Evolutionary conservation across 53 echinoderm and acorn worm species (phyloP), one percentile per base, ranked within the genome.

Genomic region (Antedon mediterranea): DNA sequence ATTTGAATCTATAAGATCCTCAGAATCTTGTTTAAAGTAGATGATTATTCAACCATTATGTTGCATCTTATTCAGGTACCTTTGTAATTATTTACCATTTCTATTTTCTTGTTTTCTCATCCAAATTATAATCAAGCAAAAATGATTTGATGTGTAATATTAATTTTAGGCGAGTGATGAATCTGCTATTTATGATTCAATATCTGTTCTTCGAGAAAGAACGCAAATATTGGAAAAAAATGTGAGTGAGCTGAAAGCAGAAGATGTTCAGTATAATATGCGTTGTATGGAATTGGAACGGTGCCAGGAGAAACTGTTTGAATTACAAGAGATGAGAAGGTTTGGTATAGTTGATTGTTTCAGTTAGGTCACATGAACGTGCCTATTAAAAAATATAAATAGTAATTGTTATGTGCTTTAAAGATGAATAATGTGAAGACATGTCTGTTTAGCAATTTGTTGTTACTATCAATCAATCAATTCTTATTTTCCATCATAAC

Each of bases 151-250:
- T 37, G 4, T 37, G 37, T 11, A 37, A 37, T 37, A 37, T 37
- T 37, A n/a, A n/a, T 72, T 80, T 71, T 81, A 93, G 93, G 93
- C 90, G 34, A 89, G 89, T 73, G 95, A 92, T 30, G 95, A 94
- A 82, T 85, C 85, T 43, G 95, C 87, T 73, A 85, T 94, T 7
- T 94, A 94, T 71, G 95, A 89, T 31, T 94, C 95, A 73, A 94
- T 94, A 44, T 85, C 91, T 74, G 87, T 89, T 73, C 73, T 94
- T 31, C 78, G 91, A 18, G 91, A 91, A 27, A 80, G 89, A 11
- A 94, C 95, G 27, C 80, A 92, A 80, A 84, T 87, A 75, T 79
- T 94, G 73, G 81, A 83, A 31, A 32, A 75, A 6, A 80, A 82
- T 33, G 75, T 80, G 0, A 34, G 32, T 70, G 84, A 83, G 33